A percentile compares a stretch with the other conserved stretches of the same genome.
These are phyloP conservation scores for Thymelicus acteon DNA, from an alignment of 2,888 invertebrate genomes.

Conservation along the genomic window DNA sequence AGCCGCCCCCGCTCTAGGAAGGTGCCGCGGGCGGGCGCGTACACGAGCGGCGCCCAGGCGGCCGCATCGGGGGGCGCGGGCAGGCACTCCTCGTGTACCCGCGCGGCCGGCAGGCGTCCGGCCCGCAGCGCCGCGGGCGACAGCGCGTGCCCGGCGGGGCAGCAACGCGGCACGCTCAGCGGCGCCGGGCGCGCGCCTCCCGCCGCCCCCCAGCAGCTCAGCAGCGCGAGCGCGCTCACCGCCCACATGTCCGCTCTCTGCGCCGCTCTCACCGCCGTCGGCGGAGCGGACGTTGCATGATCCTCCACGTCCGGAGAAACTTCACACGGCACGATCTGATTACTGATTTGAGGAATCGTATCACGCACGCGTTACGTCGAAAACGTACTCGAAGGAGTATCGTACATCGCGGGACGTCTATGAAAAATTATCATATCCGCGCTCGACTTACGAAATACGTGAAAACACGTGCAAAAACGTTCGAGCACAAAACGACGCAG, in stretches of 20 bases:
- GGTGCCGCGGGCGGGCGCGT: slow-evolving; percentile 73
- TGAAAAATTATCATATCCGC: slow-evolving; percentile 42
- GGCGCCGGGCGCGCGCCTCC: slow-evolving; percentile 58
- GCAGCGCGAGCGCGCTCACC: slow-evolving; percentile 42
- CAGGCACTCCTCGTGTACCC: slow-evolving; percentile 54
- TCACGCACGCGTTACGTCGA: background rate
- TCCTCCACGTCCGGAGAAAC: slow-evolving; percentile 24
- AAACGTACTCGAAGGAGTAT: background rate
- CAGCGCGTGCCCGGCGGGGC: slow-evolving; percentile 54
- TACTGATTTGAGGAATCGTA: background rate
- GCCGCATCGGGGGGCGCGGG: slow-evolving; percentile 53
- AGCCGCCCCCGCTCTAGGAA: slow-evolving; percentile 69
- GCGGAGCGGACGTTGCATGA: slow-evolving; percentile 41
- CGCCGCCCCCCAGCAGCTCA: slow-evolving; percentile 45
- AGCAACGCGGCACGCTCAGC: slow-evolving; percentile 63
- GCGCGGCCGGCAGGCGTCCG: slow-evolving; percentile 75
- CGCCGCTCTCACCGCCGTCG: slow-evolving; percentile 51
- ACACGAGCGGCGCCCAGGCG: slow-evolving; percentile 85
- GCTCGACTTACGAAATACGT: slow-evolving; percentile 38
- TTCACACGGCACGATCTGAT: slow-evolving; percentile 12
- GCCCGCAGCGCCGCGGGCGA: slow-evolving; percentile 69
- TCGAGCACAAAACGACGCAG: slow-evolving; percentile 44
- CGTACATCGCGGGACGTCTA: slow-evolving; percentile 15
- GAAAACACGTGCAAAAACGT: slow-evolving; percentile 59
- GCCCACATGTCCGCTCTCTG: slow-evolving; percentile 47